Percentiles rank a stretch among this genome's conserved stretches.
These are phyloP conservation scores for Podocnemis expansa DNA, from an alignment of 2,113 vertebrate genomes.

Conservation along the genomic window DNA sequence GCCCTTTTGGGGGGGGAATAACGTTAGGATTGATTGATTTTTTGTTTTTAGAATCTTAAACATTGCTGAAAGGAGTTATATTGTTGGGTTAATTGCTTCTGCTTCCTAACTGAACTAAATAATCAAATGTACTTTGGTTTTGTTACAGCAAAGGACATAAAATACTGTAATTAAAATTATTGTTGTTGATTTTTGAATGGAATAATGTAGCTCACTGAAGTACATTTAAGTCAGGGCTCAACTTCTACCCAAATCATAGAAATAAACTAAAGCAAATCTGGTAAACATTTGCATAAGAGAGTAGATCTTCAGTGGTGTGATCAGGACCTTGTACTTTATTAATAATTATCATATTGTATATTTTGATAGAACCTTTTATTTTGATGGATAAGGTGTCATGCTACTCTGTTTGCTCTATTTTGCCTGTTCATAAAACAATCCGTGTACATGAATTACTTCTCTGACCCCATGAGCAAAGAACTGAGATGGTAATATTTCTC, in stretches of 20 bases:
- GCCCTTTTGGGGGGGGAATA: neutral
- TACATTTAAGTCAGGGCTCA: neutral
- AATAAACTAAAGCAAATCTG: neutral
- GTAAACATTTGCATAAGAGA: neutral
- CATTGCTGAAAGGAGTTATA: constrained; percentile 16
- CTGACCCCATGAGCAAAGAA: neutral
- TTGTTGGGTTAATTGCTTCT: constrained; percentile 31
- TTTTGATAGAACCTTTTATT: neutral
- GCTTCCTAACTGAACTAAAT: constrained; percentile 19
- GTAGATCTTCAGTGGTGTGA: neutral
- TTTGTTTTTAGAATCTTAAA: constrained; percentile 40
- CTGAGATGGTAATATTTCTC: neutral
- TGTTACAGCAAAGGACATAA: neutral
- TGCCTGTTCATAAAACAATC: neutral
- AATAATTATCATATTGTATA: neutral
- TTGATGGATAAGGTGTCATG: neutral
- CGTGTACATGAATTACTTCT: neutral
- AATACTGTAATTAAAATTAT: neutral
- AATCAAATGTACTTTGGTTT: neutral
- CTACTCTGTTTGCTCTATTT: neutral
- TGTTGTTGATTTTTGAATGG: neutral
- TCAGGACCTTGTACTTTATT: neutral
- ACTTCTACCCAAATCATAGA: neutral
- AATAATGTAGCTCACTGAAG: neutral
- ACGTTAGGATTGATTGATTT: neutral